Percentiles rank a stretch among this genome's conserved stretches.
phyloP scores from a whole-genome alignment of 1,140 invertebrate species.

The Pogonomyrmex barbatus region DNA sequence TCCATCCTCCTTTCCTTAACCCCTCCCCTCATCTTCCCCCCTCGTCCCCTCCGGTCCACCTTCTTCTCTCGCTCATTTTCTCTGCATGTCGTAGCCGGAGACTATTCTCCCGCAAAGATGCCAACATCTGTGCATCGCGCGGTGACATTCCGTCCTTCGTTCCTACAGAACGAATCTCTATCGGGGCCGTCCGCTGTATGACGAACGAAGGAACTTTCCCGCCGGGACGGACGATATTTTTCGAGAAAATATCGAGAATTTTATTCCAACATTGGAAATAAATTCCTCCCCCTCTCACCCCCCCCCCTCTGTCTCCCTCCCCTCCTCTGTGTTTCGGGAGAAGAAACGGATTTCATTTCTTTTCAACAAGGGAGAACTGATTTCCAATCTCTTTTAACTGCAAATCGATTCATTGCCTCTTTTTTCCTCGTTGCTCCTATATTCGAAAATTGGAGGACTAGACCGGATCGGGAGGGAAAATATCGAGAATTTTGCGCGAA shows the following conservation, averaged over 20 bases:
- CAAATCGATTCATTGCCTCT: constrained; percentile 45
- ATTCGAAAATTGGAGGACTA: constrained; percentile 26
- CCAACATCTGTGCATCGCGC: constrained; percentile 55
- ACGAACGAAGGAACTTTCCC: constrained; percentile 44
- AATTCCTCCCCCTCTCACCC: background rate
- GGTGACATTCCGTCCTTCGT: constrained; percentile 32
- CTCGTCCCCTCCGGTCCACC: background rate
- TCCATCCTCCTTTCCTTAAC: background rate
- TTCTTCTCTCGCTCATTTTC: constrained; percentile 28
- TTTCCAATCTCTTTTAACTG: constrained; percentile 44
- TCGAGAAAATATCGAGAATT: constrained; percentile 46
- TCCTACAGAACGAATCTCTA: constrained; percentile 39
- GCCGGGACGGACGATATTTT: constrained; percentile 50
- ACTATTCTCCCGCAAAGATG: constrained; percentile 58
- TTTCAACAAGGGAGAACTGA: constrained; percentile 55
- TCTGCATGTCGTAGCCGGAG: constrained; percentile 47
- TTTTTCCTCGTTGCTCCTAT: background rate
- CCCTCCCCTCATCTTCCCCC: background rate
- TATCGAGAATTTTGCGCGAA: constrained; percentile 25
- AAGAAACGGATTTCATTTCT: constrained; percentile 48
- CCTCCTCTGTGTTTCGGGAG: background rate
- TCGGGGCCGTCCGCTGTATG: constrained; percentile 16
- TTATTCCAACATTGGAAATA: constrained; percentile 24
- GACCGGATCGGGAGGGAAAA: background rate
- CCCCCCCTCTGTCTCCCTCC: background rate